Evolutionary conservation across 2,113 vertebrate genomes (phyloP).

Genomic region (Prionailurus bengalensis): DNA sequence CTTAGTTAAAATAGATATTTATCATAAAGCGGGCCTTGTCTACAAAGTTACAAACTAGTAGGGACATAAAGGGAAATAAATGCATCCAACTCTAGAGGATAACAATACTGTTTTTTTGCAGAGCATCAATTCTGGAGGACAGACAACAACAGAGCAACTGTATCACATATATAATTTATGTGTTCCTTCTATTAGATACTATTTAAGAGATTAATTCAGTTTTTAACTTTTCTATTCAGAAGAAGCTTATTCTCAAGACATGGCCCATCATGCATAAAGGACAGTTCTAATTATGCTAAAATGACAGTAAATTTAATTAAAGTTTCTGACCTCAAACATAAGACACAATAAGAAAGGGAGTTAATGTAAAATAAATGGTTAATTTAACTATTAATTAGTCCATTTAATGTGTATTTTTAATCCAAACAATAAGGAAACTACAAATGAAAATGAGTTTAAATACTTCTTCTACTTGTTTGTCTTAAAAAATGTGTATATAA

Average conservation of each 20-base stretch:
- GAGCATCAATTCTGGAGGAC: neutral
- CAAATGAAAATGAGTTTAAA: conserved; percentile 47
- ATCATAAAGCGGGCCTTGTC: conserved; percentile 16
- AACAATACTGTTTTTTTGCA: neutral
- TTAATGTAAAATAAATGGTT: conserved; percentile 79
- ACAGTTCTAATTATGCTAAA: conserved; percentile 83
- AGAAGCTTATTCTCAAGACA: conserved; percentile 81
- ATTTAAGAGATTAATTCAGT: conserved; percentile 74
- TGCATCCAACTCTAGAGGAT: neutral
- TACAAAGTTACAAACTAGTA: neutral
- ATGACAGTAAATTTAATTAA: conserved; percentile 85
- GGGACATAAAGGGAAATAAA: neutral
- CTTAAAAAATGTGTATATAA: neutral
- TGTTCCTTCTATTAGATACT: neutral
- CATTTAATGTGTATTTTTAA: conserved; percentile 80
- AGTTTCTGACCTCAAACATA: conserved; percentile 79
- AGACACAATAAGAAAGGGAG: conserved; percentile 74
- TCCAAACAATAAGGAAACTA: conserved; percentile 77
- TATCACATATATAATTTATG: conserved; percentile 25
- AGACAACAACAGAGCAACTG: neutral
- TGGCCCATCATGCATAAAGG: conserved; percentile 58
- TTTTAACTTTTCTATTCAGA: conserved; percentile 80
- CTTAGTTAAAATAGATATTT: conserved; percentile 62
- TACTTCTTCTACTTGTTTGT: conserved; percentile 69
- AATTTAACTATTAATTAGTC: conserved; percentile 36